phyloP scores from a whole-genome alignment of 1,140 invertebrate species.

The Drosophila funebris region DNA sequence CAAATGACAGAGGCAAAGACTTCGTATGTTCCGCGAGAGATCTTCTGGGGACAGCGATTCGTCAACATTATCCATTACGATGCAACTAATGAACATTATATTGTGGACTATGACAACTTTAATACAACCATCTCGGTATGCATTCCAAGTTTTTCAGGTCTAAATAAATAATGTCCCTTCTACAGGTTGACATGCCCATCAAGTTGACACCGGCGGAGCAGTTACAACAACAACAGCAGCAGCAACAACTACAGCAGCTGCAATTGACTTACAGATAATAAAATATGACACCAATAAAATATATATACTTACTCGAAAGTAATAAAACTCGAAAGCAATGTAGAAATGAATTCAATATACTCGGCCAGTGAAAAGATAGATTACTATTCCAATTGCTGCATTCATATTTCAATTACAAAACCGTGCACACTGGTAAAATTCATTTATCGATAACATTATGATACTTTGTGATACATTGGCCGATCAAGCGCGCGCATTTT shows the following conservation, averaged over 20 bases:
- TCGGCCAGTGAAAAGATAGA: not conserved
- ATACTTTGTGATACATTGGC: not conserved
- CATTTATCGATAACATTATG: not conserved
- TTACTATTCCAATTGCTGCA: not conserved
- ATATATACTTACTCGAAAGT: not conserved
- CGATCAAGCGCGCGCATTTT: not conserved
- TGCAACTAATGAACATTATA: conserved; percentile 93
- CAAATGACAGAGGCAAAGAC: conserved; percentile 90
- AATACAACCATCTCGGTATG: conserved; percentile 88
- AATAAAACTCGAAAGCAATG: not conserved
- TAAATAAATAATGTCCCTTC: not conserved
- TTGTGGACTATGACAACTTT: conserved; percentile 97
- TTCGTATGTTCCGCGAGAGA: conserved; percentile 92
- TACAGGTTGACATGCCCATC: conserved; percentile 62
- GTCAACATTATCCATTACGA: conserved; percentile 90
- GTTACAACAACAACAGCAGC: conserved; percentile 19
- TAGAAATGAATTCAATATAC: not conserved
- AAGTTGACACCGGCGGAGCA: conserved; percentile 26
- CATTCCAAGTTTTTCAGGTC: too few species aligned
- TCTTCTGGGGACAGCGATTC: conserved; percentile 94
- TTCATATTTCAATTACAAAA: not conserved
- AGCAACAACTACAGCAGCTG: conserved; percentile 24
- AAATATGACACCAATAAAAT: too few species aligned
- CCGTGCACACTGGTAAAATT: not conserved
- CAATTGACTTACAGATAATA: conserved; percentile 44